Evolutionary conservation across 2,888 invertebrate species (phyloP).

Genomic region (Amiota communis): DNA sequence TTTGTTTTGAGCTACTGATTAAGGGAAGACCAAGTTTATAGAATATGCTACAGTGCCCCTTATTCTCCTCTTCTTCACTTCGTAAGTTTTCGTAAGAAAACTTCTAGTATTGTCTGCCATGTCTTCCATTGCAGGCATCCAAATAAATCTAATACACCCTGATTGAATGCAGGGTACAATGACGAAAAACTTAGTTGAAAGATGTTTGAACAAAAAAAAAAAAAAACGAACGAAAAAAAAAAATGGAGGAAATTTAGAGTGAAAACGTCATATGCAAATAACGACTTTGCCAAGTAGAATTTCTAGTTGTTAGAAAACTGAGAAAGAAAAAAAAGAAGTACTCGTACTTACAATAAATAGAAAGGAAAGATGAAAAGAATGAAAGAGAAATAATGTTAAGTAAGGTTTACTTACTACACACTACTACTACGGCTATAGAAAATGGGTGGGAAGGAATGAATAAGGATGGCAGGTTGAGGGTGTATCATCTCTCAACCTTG

Average conservation of each 20-base stretch:
- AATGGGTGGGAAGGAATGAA: constrained; percentile 31
- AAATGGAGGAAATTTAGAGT: no score
- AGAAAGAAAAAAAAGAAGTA: constrained; percentile 14
- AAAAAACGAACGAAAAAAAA: neutral
- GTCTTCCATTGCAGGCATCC: no score
- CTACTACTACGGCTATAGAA: no score
- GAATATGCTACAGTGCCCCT: no score
- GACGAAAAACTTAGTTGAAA: neutral
- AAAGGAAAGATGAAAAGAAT: constrained; percentile 19
- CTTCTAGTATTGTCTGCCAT: no score
- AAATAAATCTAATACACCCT: neutral
- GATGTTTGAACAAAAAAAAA: neutral
- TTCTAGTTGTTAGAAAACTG: neutral
- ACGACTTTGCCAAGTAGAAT: constrained; percentile 42
- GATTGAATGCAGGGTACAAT: neutral
- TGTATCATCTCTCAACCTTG: neutral
- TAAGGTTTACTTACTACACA: no score
- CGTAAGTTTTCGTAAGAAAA: no score
- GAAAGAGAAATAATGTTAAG: neutral
- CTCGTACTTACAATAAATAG: neutral
- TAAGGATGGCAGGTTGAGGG: neutral
- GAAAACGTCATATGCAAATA: constrained; percentile 53
- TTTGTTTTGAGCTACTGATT: no score
- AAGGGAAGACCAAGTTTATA: no score
- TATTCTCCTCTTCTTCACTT: no score